Evolutionary conservation across 2,888 invertebrate species (phyloP).

Genomic region (Rhimphoctona megacephalus): DNA sequence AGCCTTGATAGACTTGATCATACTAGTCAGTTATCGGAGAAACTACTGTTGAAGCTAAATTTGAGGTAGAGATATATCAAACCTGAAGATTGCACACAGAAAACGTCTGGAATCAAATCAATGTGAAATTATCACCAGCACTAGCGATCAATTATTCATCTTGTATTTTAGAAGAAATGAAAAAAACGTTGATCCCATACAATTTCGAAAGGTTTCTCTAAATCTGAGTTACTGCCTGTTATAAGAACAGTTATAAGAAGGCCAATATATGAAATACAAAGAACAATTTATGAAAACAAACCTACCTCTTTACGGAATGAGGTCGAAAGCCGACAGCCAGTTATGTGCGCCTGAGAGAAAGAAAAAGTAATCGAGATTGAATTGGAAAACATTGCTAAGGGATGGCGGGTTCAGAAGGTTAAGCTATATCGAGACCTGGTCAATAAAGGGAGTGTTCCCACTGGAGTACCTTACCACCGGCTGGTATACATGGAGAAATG

Average conservation of each 20-base stretch:
- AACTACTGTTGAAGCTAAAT: not conserved
- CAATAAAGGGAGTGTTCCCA: slow-evolving; percentile 47
- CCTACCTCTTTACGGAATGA: not conserved
- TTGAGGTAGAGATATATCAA: not conserved
- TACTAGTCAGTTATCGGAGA: not conserved
- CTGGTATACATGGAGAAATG: slow-evolving; percentile 26
- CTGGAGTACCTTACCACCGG: slow-evolving; percentile 28
- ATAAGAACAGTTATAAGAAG: not conserved
- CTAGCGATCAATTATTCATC: not conserved
- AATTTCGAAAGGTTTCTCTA: not conserved
- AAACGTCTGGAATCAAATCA: not conserved
- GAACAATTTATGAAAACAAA: slow-evolving; percentile 2
- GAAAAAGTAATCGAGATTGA: slow-evolving; percentile 19
- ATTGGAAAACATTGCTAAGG: slow-evolving; percentile 66
- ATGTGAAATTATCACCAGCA: not conserved
- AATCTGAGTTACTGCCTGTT: not conserved
- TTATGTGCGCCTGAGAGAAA: slow-evolving; percentile 12
- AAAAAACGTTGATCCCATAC: not conserved
- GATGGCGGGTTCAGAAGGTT: slow-evolving; percentile 54
- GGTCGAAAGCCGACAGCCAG: slow-evolving; percentile 6
- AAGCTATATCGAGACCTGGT: slow-evolving; percentile 49
- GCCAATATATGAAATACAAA: not conserved
- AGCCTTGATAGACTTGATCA: not conserved
- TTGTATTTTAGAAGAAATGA: not conserved
- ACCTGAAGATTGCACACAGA: not conserved